Conservation (phyloP, 2,888 invertebrate species). For the Neria commutata region DNA sequence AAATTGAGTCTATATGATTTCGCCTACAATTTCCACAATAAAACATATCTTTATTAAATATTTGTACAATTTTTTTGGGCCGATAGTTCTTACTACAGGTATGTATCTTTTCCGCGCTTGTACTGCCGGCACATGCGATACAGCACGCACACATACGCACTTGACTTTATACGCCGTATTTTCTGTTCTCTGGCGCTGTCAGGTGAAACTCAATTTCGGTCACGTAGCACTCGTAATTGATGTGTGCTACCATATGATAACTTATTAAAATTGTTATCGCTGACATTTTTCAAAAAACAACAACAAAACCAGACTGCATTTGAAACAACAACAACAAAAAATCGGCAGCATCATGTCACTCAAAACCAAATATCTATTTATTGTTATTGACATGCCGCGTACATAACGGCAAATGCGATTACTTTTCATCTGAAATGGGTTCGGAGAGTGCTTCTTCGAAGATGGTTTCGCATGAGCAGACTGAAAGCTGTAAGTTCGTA, state of each 20-base stretch:
- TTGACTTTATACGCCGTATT: background rate
- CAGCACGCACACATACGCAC: background rate
- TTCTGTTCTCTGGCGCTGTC: background rate
- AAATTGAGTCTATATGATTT: background rate
- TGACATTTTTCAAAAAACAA: background rate
- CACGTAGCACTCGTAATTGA: background rate
- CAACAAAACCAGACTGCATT: no score
- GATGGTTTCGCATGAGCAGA: no score
- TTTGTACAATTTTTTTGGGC: background rate
- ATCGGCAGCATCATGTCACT: no score
- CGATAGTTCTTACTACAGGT: no score
- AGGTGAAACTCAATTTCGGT: background rate
- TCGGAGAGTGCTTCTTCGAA: no score
- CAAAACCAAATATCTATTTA: no score
- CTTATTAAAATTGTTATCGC: background rate
- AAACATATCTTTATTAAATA: background rate
- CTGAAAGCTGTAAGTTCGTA: no score
- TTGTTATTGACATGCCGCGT: no score
- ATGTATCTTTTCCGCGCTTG: no score
- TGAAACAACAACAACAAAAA: no score
- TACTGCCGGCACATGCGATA: background rate
- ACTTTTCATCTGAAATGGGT: no score
- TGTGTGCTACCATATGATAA: background rate
- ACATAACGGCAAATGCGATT: no score
- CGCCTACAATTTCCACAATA: background rate